Evolutionary conservation across 2,888 invertebrate genomes (phyloP).

Genomic region (Athrips mouffetella): DNA sequence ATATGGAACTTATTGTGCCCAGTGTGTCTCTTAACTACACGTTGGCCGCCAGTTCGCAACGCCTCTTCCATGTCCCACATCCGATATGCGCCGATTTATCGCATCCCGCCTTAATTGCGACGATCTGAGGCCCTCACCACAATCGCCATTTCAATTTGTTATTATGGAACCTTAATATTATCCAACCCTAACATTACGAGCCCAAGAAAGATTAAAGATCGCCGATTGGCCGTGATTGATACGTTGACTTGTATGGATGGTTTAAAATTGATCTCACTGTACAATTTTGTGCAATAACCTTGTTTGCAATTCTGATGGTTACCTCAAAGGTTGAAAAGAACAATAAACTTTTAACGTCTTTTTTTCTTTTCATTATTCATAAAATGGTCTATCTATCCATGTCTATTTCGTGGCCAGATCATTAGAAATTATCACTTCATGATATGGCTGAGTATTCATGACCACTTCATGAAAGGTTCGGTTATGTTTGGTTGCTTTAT

Average conservation of each 20-base stretch:
- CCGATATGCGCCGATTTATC: constrained; percentile 67
- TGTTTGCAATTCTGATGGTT: too few relatives aligned
- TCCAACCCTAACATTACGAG: neutral
- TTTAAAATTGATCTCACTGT: neutral
- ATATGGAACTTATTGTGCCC: constrained; percentile 23
- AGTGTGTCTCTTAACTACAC: constrained; percentile 30
- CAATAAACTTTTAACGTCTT: too few relatives aligned
- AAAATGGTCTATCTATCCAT: too few relatives aligned
- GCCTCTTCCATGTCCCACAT: constrained; percentile 73
- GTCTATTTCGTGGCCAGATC: too few relatives aligned
- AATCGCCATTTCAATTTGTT: constrained; percentile 67
- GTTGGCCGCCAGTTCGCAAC: constrained; percentile 50
- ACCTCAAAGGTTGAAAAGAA: too few relatives aligned
- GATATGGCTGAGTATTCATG: too few relatives aligned
- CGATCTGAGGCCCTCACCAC: constrained; percentile 42
- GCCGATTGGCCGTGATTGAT: constrained; percentile 12
- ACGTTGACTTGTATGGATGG: constrained; percentile 10
- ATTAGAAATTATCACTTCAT: too few relatives aligned
- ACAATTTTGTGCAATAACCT: constrained; percentile 12
- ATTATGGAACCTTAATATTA: constrained; percentile 51
- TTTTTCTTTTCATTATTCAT: too few relatives aligned
- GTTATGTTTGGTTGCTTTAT: too few relatives aligned
- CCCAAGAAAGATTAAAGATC: constrained; percentile 6
- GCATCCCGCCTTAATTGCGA: constrained; percentile 67
- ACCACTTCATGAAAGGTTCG: too few relatives aligned